phyloP scores from a whole-genome alignment of 1,140 invertebrate species.

The Atopsyche davidsoni region DNA sequence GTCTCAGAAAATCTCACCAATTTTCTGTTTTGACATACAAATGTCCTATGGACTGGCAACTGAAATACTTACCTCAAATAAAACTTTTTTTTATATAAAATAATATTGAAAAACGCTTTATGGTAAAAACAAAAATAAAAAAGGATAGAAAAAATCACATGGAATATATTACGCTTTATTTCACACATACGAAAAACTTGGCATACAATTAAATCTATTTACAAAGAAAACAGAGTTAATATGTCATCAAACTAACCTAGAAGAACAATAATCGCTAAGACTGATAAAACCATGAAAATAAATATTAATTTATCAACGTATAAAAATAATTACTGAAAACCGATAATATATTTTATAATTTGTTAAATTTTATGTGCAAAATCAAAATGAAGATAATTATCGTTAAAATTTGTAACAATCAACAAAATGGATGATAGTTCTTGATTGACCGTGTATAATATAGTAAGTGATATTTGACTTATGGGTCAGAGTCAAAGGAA shows the following conservation, averaged over 20 bases:
- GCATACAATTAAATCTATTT: slow-evolving; percentile 29
- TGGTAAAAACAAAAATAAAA: not conserved
- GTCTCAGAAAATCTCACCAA: too few relatives aligned
- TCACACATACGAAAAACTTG: slow-evolving; percentile 30
- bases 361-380: slow-evolving; percentile 3
- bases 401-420: slow-evolving; percentile 1
- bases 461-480: too few relatives aligned
- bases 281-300: slow-evolving; percentile 1
- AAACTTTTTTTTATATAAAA: too few relatives aligned
- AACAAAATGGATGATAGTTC: too few relatives aligned
- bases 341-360: slow-evolving; percentile 4
- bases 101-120: not conserved
- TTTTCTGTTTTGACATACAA: too few relatives aligned
- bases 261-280: slow-evolving; percentile 21
- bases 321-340: not conserved
- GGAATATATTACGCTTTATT: slow-evolving; percentile 30
- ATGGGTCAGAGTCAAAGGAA: too few relatives aligned
- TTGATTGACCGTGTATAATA: too few relatives aligned
- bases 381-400: not conserved
- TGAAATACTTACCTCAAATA: too few relatives aligned
- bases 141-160: not conserved
- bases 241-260: slow-evolving; percentile 26
- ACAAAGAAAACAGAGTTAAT: slow-evolving; percentile 27
- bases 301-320: slow-evolving; percentile 3
- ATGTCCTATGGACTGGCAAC: too few relatives aligned